Conservation (phyloP, 1,140 invertebrate species). For the Conus betulinus region DNA sequence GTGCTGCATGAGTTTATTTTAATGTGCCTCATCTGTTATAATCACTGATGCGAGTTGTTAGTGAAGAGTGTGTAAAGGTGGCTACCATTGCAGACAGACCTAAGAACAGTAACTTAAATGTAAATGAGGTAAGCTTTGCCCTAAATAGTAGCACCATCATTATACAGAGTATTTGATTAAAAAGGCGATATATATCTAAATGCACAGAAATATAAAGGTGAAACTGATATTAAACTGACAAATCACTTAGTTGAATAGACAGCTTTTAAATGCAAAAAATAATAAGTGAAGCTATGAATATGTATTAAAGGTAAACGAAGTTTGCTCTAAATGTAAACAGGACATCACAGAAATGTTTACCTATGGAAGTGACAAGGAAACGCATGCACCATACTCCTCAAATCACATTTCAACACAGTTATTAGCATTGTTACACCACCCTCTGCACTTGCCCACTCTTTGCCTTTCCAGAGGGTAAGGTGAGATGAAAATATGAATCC, state of each 20-base stretch:
- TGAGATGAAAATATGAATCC: too few species aligned
- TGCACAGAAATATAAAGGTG: not conserved
- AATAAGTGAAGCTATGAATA: not conserved
- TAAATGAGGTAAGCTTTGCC: not conserved
- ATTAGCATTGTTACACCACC: too few species aligned
- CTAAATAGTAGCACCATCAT: constrained; percentile 19
- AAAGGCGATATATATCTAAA: not conserved
- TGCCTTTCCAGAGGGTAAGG: too few species aligned
- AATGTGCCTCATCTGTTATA: too few species aligned
- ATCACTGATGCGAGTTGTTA: too few species aligned
- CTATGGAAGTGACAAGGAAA: too few species aligned
- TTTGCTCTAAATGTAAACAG: not conserved
- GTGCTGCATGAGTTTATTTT: too few species aligned
- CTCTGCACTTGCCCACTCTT: too few species aligned
- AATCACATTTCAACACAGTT: too few species aligned
- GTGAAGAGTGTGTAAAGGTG: not conserved
- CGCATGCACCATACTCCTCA: too few species aligned
- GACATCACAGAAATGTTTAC: too few species aligned
- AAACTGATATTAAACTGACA: not conserved
- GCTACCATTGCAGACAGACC: not conserved
- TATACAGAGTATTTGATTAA: constrained; percentile 24
- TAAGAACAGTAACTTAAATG: not conserved
- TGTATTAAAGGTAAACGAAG: not conserved
- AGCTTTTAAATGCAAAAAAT: not conserved
- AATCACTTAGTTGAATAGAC: not conserved